These are phyloP conservation scores for Megathymus violae DNA, from an alignment of 1,140 invertebrate species.

Conservation along the genomic window DNA sequence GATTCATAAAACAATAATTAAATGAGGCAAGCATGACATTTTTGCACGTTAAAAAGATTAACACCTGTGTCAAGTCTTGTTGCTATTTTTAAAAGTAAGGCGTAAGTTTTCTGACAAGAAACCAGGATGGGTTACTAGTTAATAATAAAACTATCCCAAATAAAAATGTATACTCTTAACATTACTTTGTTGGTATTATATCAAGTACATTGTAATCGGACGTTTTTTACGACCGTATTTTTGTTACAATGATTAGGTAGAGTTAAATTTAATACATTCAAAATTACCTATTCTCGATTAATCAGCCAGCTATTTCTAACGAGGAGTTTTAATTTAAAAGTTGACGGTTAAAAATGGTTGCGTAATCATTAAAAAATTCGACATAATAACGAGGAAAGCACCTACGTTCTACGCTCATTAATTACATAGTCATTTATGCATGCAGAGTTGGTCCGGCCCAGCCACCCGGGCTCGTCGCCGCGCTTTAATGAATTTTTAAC, in stretches of 20 bases:
- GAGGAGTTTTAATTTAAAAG: constrained; percentile 62
- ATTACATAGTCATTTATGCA: constrained; percentile 75
- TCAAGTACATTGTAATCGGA: neutral
- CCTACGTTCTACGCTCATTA: constrained; percentile 64
- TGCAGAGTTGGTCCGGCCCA: constrained; percentile 55
- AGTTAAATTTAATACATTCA: neutral
- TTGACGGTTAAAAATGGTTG: constrained; percentile 46
- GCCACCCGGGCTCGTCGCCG: constrained; percentile 54
- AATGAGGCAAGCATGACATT: too few species aligned
- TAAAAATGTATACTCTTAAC: too few species aligned
- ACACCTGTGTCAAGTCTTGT: too few species aligned
- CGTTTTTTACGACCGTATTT: neutral
- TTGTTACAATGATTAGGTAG: neutral
- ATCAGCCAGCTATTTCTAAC: neutral
- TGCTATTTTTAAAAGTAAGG: too few species aligned
- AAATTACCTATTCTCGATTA: neutral
- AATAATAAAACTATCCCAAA: too few species aligned
- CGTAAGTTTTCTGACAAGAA: too few species aligned
- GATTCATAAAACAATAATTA: too few species aligned
- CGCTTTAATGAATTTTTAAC: constrained; percentile 80
- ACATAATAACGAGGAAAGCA: constrained; percentile 59
- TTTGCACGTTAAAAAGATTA: too few species aligned
- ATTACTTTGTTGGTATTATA: too few species aligned
- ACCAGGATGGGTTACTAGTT: too few species aligned
- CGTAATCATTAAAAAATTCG: constrained; percentile 55